Evolutionary conservation across 1,140 invertebrate genomes (phyloP).

Genomic region (Neuroterus valhalla): DNA sequence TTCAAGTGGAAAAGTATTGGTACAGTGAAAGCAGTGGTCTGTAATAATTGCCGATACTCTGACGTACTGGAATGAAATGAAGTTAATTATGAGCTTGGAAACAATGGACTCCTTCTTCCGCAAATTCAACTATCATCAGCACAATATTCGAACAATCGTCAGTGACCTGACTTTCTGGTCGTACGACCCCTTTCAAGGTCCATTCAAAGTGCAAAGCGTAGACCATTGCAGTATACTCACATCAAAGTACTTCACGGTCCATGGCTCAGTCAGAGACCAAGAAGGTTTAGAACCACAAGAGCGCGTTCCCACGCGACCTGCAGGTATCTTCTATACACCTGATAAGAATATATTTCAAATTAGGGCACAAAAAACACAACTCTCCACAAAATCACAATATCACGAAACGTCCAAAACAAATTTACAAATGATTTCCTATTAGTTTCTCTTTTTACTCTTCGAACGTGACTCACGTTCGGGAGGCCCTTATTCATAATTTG

Average conservation of each 20-base stretch:
- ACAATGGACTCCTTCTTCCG: neutral
- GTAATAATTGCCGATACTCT: neutral
- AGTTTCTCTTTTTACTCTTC: too few species aligned
- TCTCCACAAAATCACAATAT: too few species aligned
- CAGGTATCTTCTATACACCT: constrained; percentile 67
- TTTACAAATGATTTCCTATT: neutral
- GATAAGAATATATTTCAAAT: constrained; percentile 57
- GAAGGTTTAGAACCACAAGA: constrained; percentile 62
- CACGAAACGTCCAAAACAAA: too few species aligned
- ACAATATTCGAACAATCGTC: constrained; percentile 17
- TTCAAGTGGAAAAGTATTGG: neutral
- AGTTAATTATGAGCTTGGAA: constrained; percentile 1
- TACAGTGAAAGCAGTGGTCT: neutral
- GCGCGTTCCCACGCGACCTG: constrained; percentile 62
- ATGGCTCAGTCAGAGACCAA: constrained; percentile 57
- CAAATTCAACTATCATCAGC: constrained; percentile 2
- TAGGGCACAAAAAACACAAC: constrained; percentile 11
- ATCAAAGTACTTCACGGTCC: constrained; percentile 61
- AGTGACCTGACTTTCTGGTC: constrained; percentile 13
- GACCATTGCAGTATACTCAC: constrained; percentile 57
- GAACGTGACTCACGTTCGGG: too few species aligned
- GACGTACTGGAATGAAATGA: neutral
- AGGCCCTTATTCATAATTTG: too few species aligned
- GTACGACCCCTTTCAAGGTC: constrained; percentile 5
- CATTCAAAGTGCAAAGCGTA: constrained; percentile 16